Evolutionary conservation across 2,113 vertebrate species (phyloP).

Genomic region (Zingel zingel): DNA sequence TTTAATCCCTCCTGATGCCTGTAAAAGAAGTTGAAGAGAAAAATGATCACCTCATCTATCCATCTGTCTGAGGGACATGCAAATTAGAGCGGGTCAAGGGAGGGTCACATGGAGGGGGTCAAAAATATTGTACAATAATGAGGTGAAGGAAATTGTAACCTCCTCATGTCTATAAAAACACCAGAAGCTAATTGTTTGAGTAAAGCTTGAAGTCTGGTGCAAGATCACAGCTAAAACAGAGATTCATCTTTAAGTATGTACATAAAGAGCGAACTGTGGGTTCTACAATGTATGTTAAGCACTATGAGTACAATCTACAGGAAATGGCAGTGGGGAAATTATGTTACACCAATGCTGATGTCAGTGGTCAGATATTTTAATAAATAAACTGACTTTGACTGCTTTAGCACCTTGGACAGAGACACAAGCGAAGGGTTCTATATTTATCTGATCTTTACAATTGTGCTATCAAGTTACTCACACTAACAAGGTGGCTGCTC

Average conservation of each 20-base stretch:
- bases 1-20: conserved; percentile 53
- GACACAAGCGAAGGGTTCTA: not conserved
- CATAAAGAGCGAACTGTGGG: not conserved
- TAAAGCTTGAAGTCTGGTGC: conserved; percentile 8
- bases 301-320: not conserved
- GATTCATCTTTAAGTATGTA: not conserved
- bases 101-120: conserved; percentile 27
- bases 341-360: not conserved
- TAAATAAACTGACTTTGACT: not conserved
- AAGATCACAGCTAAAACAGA: not conserved
- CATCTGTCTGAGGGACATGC: conserved; percentile 64
- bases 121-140: conserved; percentile 41
- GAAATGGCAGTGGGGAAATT: not conserved
- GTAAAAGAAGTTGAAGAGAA: conserved; percentile 58
- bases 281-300: not conserved
- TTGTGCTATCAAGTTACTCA: not conserved
- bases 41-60: conserved; percentile 58
- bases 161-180: conserved; percentile 12
- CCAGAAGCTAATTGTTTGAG: conserved; percentile 14
- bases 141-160: conserved; percentile 34
- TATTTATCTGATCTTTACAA: not conserved
- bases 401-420: conserved; percentile 19
- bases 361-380: not conserved
- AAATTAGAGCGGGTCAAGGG: conserved; percentile 59
- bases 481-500: not conserved